phyloP scores from a whole-genome alignment of 2,797 vertebrate genomes.

The Enteromius thamalakanensis region DNA sequence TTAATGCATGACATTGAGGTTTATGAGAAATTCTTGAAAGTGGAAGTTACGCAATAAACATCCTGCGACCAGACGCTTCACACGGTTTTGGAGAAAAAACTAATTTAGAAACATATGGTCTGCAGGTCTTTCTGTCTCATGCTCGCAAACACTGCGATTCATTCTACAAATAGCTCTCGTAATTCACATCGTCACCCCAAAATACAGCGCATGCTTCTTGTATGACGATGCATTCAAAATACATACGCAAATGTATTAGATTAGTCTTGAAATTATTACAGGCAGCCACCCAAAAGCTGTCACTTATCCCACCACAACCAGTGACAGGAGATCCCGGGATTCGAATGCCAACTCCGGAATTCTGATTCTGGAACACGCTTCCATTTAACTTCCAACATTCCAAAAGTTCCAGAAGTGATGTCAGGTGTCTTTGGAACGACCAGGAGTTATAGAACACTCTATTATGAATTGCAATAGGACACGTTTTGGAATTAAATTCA shows the following conservation, averaged over 20 bases:
- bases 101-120: not conserved
- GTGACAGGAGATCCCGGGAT: not conserved
- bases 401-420: conserved; percentile 1
- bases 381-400: not conserved
- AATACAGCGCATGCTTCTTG: not conserved
- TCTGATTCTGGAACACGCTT: conserved; percentile 9
- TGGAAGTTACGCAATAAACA: conserved; percentile 3
- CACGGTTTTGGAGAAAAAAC: not conserved
- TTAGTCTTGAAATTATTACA: not conserved
- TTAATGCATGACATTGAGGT: not conserved
- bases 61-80: too few relatives aligned
- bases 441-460: not conserved
- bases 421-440: conserved; percentile 1
- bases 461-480: not conserved
- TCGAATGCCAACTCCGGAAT: conserved; percentile 24
- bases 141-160: not conserved
- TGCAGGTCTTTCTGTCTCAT: not conserved
- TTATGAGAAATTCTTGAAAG: not conserved
- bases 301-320: not conserved
- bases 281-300: not conserved
- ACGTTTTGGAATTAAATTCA: not conserved
- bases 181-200: not conserved
- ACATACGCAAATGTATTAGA: not conserved
- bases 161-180: not conserved
- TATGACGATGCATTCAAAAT: not conserved